Conservation (phyloP, 2,797 vertebrate species). For the Danio tinwini region DNA sequence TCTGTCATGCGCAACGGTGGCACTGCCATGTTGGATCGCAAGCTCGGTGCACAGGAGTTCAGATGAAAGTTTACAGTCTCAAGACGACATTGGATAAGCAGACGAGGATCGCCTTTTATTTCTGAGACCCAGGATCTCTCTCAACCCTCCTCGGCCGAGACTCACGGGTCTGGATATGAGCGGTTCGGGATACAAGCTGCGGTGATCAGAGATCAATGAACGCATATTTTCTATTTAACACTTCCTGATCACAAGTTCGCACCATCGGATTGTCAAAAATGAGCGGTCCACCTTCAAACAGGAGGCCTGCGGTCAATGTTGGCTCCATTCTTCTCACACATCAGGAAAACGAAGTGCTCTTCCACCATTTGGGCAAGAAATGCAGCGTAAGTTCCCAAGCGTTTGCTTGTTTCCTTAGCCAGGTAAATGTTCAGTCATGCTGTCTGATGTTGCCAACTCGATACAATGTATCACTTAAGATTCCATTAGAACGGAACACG, state of each 20-base stretch:
- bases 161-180: conserved; percentile 56
- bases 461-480: background rate
- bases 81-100: conserved; percentile 6
- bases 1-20: conserved; percentile 58
- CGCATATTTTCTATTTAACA: conserved; percentile 70
- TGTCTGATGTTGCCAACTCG: background rate
- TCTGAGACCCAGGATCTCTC: conserved; percentile 16
- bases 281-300: conserved; percentile 82
- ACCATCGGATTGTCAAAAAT: conserved; percentile 68
- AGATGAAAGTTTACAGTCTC: conserved; percentile 81
- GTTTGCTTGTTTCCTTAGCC: conserved; percentile 36
- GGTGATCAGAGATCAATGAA: conserved; percentile 75
- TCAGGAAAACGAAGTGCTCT: conserved; percentile 90
- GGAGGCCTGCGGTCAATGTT: conserved; percentile 78
- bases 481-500: background rate
- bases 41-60: conserved; percentile 73
- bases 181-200: conserved; percentile 69
- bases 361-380: conserved; percentile 90
- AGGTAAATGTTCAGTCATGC: conserved; percentile 8
- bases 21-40: conserved; percentile 91
- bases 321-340: conserved; percentile 85
- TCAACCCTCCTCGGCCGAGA: conserved; percentile 39
- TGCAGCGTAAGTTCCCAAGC: conserved; percentile 87
- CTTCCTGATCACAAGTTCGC: conserved; percentile 63
- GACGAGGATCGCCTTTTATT: conserved; percentile 43